phyloP scores from a whole-genome alignment of 2,797 vertebrate genomes.

The Lepus townsendii region DNA sequence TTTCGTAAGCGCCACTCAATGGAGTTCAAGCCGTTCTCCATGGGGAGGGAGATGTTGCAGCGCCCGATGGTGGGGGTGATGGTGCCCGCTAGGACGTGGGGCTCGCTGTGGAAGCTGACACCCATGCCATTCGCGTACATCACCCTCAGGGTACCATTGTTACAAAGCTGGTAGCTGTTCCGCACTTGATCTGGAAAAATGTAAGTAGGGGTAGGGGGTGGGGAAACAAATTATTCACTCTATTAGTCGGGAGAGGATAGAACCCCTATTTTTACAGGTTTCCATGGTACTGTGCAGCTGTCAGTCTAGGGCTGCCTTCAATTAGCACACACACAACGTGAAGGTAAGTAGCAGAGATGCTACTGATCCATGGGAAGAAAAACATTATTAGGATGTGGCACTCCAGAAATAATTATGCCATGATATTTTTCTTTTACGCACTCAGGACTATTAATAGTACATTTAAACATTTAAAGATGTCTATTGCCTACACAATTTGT shows the following conservation, averaged over 20 bases:
- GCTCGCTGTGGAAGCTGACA: conserved; percentile 99
- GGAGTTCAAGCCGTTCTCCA: conserved; percentile 98
- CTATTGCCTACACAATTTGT: conserved; percentile 83
- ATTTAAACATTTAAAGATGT: conserved; percentile 84
- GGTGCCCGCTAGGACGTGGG: conserved; percentile 97
- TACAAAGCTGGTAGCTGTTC: conserved; percentile 99
- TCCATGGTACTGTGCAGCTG: conserved; percentile 87
- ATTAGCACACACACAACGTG: conserved; percentile 84
- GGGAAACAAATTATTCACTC: conserved; percentile 86
- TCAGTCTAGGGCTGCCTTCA: conserved; percentile 87
- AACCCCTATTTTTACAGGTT: conserved; percentile 86
- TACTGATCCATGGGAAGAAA: conserved; percentile 86
- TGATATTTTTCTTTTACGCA: conserved; percentile 84
- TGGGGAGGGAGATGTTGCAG: conserved; percentile 98
- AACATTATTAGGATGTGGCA: conserved; percentile 85
- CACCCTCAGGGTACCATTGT: conserved; percentile 98
- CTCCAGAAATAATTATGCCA: conserved; percentile 86
- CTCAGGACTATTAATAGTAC: conserved; percentile 85
- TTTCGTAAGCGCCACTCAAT: conserved; percentile 99
- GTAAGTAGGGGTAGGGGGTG: conserved; percentile 46
- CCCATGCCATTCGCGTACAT: conserved; percentile 99
- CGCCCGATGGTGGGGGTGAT: conserved; percentile 99
- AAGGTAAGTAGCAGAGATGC: conserved; percentile 86
- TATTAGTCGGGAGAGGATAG: conserved; percentile 86
- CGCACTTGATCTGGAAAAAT: conserved; percentile 97